Evolutionary conservation across 2,888 invertebrate species (phyloP), one percentile per base, ranked within the genome.

Genomic region (Bugulina stolonifera): DNA sequence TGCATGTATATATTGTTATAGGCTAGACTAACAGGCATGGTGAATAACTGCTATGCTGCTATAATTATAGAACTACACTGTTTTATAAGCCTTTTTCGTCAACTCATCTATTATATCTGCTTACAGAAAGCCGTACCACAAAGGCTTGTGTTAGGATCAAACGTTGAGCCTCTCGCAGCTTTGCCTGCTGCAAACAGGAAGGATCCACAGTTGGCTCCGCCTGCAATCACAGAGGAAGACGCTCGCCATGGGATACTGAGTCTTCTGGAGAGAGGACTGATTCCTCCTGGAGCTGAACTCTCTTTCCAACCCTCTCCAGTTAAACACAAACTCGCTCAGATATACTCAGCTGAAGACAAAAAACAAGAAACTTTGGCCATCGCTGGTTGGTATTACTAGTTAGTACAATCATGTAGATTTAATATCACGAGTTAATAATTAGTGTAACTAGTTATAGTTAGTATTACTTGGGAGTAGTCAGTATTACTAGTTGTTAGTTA

Each of bases 291-390:
- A 25, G 82, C 84, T 14, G 80, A 83, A 73, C 75, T 84, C 35
- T 81, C 82, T 52, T 79, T 84, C 71, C 83, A 83, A 72, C 84
- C 84, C 23, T 81, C 82, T 29, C 84, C 84, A 29, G 81, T 84
- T 22, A 76, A 76, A 55, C 80, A 82, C 71, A 79, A 76, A 73
- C 72, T 77, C 22, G 78, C 78, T 1, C 77, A 76, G 0, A 76
- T 79, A 27, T 71, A 72, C 54, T 1, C 29, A n/a, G 2, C 25
- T n/a, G 71, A 69, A 35, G 35, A 58, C 5, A 71, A 35, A 34
- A 27, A 72, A 29, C 54, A 25, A 22, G 34, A 72, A 54, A 58
- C 69, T 22, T 18, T 25, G 5, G 64, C 32, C 64, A 64, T 64
- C 5, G 64, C 64, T 18, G 64, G 64, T 64, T 14, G 5, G 43